Conservation (phyloP, 1,140 invertebrate genomes). For the Bombus breviceps region DNA sequence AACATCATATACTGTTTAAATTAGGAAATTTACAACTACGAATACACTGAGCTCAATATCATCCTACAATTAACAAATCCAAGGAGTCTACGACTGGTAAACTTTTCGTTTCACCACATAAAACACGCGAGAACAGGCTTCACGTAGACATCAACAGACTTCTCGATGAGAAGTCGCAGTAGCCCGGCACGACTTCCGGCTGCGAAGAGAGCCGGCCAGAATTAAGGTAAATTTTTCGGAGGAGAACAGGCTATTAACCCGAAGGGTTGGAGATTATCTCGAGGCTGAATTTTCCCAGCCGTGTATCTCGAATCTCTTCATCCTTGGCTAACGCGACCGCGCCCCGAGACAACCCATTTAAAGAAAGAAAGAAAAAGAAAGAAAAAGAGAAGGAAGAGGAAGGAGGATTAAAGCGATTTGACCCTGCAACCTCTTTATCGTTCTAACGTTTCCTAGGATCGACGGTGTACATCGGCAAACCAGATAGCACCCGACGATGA, state of each 20-base stretch:
- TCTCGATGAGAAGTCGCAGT: neutral
- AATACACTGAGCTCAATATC: neutral
- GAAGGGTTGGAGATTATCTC: constrained; percentile 27
- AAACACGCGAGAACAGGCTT: neutral
- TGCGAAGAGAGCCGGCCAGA: neutral
- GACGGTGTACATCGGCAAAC: neutral
- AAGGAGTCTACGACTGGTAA: neutral
- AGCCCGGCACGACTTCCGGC: neutral
- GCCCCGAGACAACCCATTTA: neutral
- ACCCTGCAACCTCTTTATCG: constrained; percentile 35
- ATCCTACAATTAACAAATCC: neutral
- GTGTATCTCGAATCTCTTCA: constrained; percentile 10
- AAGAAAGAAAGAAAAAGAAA: neutral
- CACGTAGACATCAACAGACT: neutral
- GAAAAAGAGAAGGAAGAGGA: neutral
- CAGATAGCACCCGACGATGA: constrained; percentile 24
- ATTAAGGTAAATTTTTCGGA: constrained; percentile 22
- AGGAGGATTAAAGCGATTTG: constrained; percentile 25
- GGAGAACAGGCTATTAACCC: constrained; percentile 9
- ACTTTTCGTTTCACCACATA: constrained; percentile 1
- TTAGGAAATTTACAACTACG: neutral
- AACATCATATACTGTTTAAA: constrained; percentile 3
- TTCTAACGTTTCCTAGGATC: constrained; percentile 12
- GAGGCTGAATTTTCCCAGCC: constrained; percentile 22
- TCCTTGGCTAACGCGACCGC: neutral